Conservation (phyloP, 92 coral and sea anemone species). For the Epizoanthus rinbou region DNA sequence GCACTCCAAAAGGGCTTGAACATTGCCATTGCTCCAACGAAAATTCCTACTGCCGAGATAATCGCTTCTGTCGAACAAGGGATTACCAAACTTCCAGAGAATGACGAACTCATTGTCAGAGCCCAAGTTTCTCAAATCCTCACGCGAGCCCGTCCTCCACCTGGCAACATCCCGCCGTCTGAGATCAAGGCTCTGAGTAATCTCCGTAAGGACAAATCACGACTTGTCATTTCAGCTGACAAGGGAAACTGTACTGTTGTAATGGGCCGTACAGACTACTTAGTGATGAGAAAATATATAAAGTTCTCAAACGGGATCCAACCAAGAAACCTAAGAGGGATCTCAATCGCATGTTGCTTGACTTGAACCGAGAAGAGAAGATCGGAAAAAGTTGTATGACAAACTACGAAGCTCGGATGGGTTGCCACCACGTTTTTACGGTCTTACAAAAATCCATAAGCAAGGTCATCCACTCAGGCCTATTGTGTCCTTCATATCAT, state of each 20-base stretch:
- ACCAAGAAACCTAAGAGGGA: neutral
- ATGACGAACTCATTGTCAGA: conserved; percentile 3
- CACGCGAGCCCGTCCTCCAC: too few species aligned
- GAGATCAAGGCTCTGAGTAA: conserved; percentile 7
- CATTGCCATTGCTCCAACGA: conserved; percentile 22
- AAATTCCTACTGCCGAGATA: conserved; percentile 19
- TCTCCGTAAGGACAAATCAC: too few species aligned
- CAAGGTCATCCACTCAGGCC: too few species aligned
- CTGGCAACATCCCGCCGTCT: too few species aligned
- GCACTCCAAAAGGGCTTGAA: conserved; percentile 21
- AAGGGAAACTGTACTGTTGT: neutral
- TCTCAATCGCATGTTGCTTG: neutral
- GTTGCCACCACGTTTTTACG: too few species aligned
- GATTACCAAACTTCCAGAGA: neutral
- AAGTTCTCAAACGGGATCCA: neutral
- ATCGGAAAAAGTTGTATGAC: neutral
- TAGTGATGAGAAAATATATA: neutral
- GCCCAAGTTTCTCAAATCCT: conserved; percentile 18
- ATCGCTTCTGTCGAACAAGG: conserved; percentile 17
- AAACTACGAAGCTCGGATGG: neutral
- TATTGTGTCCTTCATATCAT: too few species aligned
- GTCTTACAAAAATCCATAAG: too few species aligned
- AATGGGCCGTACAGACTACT: neutral
- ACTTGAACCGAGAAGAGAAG: neutral
- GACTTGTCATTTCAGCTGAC: neutral